These are phyloP conservation scores for Drosophila carrolli DNA, from an alignment of 1,140 invertebrate genomes.

Conservation along the genomic window DNA sequence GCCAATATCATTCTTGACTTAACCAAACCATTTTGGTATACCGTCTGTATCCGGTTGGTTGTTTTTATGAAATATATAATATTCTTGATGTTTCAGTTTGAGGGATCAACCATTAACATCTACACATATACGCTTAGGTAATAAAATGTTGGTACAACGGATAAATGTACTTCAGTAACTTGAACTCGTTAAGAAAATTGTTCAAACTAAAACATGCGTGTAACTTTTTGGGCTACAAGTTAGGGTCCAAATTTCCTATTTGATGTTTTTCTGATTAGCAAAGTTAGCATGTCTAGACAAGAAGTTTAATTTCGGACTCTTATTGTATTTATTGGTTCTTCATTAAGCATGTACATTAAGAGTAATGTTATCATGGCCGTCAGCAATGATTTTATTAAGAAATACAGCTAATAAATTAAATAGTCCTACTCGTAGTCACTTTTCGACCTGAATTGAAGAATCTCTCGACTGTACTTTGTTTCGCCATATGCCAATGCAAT, in stretches of 20 bases:
- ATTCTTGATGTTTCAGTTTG: neutral
- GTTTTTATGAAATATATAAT: slow-evolving; percentile 3
- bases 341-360: no score
- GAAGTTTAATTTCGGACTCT: no score
- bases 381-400: no score
- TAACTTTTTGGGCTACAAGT: slow-evolving; percentile 2
- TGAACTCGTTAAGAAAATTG: slow-evolving; percentile 16
- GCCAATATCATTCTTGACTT: slow-evolving; percentile 9
- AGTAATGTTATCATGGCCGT: no score
- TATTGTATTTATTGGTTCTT: no score
- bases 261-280: slow-evolving; percentile 8
- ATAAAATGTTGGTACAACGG: slow-evolving; percentile 2
- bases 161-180: slow-evolving; percentile 9
- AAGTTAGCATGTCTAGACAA: neutral
- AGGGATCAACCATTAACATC: slow-evolving; percentile 3
- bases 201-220: neutral
- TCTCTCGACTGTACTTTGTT: slow-evolving; percentile 11
- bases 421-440: neutral
- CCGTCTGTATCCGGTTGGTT: neutral
- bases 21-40: slow-evolving; percentile 1
- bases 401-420: no score
- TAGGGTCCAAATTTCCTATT: slow-evolving; percentile 9
- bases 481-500: slow-evolving; percentile 11
- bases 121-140: neutral
- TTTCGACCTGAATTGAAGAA: neutral